Conservation (phyloP, 2,797 vertebrate genomes). For the Glyptemys insculpta region DNA sequence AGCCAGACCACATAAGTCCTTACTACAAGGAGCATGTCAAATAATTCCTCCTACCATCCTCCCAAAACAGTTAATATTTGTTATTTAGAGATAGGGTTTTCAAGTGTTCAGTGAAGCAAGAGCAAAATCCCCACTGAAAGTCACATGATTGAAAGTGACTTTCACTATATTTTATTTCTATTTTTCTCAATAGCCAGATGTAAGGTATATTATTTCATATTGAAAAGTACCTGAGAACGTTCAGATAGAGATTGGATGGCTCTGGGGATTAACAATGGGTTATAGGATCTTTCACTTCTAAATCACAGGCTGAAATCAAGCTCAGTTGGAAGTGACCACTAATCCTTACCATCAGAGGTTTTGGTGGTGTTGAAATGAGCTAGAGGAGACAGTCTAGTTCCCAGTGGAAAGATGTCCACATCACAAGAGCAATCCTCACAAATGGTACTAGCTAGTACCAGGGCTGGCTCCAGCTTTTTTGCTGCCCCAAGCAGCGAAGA, state of each 20-base stretch:
- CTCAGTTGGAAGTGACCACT: background rate
- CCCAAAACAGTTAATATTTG: background rate
- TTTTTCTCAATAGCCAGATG: background rate
- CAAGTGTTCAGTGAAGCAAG: background rate
- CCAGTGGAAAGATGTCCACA: background rate
- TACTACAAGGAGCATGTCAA: background rate
- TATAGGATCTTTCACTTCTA: background rate
- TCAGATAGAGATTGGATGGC: background rate
- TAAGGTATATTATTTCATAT: background rate
- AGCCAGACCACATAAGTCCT: background rate
- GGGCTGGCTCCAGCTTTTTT: too few relatives aligned
- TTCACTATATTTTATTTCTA: background rate
- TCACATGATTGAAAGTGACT: background rate
- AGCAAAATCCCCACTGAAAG: background rate
- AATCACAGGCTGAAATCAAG: background rate
- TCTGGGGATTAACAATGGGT: background rate
- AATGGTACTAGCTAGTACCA: background rate
- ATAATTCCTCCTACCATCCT: background rate
- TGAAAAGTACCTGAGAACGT: background rate
- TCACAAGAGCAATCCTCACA: background rate
- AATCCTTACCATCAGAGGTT: background rate
- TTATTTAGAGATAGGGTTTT: background rate
- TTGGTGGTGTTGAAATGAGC: background rate
- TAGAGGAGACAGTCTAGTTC: background rate
- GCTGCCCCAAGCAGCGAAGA: too few relatives aligned